phyloP scores from a whole-genome alignment of 1,140 invertebrate genomes.

The Drosophila pallidifrons region DNA sequence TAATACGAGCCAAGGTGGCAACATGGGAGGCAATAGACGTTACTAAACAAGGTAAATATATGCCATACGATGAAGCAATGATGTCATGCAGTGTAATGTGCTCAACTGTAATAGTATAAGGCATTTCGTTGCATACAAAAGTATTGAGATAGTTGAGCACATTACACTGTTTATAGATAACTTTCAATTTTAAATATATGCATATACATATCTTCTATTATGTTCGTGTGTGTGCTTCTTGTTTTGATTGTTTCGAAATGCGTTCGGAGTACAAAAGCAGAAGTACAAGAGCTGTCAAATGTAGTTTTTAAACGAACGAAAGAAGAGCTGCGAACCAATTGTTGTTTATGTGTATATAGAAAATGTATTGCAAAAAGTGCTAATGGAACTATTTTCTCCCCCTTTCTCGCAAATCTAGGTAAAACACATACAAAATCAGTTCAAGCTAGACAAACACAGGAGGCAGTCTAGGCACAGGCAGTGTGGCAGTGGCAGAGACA shows the following conservation, averaged over 20 bases:
- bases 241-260: constrained; percentile 12
- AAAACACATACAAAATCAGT: constrained; percentile 72
- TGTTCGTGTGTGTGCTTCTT: constrained; percentile 27
- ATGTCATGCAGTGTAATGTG: not conserved
- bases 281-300: constrained; percentile 22
- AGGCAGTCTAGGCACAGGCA: constrained; percentile 74
- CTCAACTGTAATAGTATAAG: not conserved
- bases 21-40: constrained; percentile 83
- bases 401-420: constrained; percentile 82
- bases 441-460: constrained; percentile 73
- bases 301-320: constrained; percentile 26
- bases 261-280: constrained; percentile 36
- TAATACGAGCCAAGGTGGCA: constrained; percentile 68
- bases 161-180: too few species aligned
- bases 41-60: constrained; percentile 78
- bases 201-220: constrained; percentile 12
- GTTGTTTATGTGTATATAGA: constrained; percentile 13
- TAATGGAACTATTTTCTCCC: constrained; percentile 74
- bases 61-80: not conserved
- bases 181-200: too few species aligned
- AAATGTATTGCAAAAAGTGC: constrained; percentile 38
- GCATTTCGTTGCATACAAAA: too few species aligned
- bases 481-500: too few species aligned
- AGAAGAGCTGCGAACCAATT: constrained; percentile 43
- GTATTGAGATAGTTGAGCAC: too few species aligned